These are phyloP conservation scores for Propithecus deckenii DNA, from an alignment of 2,797 vertebrate genomes.

Conservation along the genomic window DNA sequence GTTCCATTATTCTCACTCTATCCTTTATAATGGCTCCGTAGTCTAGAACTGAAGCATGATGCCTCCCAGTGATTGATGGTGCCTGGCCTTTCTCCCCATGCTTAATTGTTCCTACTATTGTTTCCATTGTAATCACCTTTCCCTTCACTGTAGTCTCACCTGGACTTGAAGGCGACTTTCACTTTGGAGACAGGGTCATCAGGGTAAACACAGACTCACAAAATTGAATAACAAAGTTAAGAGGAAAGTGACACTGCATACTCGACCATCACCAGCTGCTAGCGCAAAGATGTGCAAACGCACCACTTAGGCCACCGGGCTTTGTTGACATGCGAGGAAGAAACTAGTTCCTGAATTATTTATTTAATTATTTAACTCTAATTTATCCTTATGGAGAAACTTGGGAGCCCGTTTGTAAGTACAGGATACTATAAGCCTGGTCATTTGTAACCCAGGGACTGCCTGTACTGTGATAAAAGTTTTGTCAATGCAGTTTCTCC, in stretches of 20 bases:
- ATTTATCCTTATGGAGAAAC: background rate
- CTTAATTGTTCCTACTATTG: background rate
- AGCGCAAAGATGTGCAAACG: background rate
- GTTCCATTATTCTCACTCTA: no score
- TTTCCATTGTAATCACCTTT: background rate
- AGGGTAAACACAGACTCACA: background rate
- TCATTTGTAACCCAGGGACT: background rate
- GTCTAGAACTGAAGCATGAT: no score
- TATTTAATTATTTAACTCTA: background rate
- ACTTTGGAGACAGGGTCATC: background rate
- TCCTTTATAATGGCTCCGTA: no score
- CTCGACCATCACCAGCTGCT: rapidly evolving
- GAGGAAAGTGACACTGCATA: background rate
- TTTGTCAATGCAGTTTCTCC: background rate
- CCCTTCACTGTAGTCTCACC: background rate
- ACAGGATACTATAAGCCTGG: background rate
- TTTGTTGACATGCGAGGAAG: background rate
- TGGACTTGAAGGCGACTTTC: background rate
- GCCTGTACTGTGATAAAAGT: background rate
- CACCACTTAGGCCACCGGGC: background rate
- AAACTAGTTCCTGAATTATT: background rate
- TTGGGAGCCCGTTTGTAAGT: background rate
- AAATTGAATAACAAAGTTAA: background rate
- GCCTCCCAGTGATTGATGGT: no score
- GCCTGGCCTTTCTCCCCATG: background rate